These are phyloP conservation scores for Homalodisca vitripennis DNA, from an alignment of 1,140 invertebrate genomes.

Conservation along the genomic window DNA sequence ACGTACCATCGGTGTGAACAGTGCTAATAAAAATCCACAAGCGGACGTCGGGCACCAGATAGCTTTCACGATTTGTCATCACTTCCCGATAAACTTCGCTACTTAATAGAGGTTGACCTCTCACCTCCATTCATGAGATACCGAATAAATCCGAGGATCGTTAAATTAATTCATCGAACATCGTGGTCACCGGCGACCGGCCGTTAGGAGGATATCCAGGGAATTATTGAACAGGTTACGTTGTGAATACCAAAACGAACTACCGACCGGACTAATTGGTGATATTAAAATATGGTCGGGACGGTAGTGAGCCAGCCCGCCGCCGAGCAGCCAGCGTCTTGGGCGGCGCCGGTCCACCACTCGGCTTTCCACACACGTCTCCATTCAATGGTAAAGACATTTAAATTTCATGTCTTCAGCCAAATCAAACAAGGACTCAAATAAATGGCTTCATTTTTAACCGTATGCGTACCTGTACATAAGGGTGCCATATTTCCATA, in stretches of 20 bases:
- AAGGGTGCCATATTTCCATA: too few species aligned
- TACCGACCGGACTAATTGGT: neutral
- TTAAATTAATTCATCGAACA: neutral
- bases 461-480: too few species aligned
- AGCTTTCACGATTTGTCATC: too few species aligned
- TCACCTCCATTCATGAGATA: neutral
- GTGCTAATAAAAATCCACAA: too few species aligned
- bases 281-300: neutral
- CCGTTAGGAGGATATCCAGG: neutral
- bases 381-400: slow-evolving; percentile 26
- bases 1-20: too few species aligned
- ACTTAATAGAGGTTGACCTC: neutral
- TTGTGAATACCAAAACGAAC: neutral
- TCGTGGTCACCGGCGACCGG: neutral
- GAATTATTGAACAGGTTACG: neutral
- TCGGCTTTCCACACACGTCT: neutral
- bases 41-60: too few species aligned
- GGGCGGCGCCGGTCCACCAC: neutral
- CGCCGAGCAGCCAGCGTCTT: too few species aligned
- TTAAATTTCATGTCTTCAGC: slow-evolving; percentile 18
- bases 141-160: neutral
- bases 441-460: slow-evolving; percentile 25
- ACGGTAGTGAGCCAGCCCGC: neutral
- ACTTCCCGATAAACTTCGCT: too few species aligned
- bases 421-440: slow-evolving; percentile 20